phyloP scores from a whole-genome alignment of 2,888 invertebrate species.

The Agrotis ipsilon region DNA sequence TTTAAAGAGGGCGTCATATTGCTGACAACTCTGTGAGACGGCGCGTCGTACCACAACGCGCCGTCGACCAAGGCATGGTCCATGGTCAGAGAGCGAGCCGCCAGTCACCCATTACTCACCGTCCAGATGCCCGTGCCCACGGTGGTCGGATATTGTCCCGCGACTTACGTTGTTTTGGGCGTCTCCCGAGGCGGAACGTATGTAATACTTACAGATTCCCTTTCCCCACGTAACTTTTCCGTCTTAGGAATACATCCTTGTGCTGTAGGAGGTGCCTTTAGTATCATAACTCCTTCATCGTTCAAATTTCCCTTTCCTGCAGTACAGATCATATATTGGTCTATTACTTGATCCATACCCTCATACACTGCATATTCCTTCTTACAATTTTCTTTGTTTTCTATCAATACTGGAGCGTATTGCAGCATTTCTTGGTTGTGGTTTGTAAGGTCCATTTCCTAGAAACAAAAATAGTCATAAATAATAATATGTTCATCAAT shows the following conservation, averaged over 20 bases:
- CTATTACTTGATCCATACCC: conserved; percentile 62
- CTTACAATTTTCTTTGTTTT: conserved; percentile 65
- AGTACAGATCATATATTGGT: conserved; percentile 74
- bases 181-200: no score
- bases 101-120: no score
- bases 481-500: no score
- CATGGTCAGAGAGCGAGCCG: no score
- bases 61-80: no score
- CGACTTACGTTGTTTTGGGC: no score
- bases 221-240: not conserved
- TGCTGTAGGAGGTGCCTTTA: not conserved
- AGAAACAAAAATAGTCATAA: conserved; percentile 14
- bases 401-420: conserved; percentile 61
- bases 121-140: no score
- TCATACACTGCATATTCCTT: conserved; percentile 44
- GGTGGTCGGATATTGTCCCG: no score
- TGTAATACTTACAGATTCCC: conserved; percentile 10
- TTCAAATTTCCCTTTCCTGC: conserved; percentile 59
- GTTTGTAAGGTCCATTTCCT: conserved; percentile 58
- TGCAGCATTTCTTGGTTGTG: conserved; percentile 60
- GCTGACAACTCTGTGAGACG: no score
- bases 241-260: not conserved
- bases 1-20: no score
- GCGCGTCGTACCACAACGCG: no score
- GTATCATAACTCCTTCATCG: conserved; percentile 21